These are phyloP conservation scores for Diplogasteroides magnus DNA, from an alignment of 1,140 invertebrate genomes.

Conservation along the genomic window DNA sequence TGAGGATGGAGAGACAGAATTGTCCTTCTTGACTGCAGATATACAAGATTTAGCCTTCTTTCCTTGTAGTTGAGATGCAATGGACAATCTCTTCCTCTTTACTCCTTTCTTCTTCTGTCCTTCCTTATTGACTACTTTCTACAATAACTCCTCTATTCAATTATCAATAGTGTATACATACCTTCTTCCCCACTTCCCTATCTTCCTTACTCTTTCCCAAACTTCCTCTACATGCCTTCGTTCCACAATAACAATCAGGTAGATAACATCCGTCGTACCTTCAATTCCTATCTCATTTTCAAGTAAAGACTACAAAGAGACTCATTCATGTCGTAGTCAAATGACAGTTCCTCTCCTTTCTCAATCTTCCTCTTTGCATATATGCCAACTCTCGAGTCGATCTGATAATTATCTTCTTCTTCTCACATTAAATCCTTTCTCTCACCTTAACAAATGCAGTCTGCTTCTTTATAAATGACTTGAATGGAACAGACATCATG, in stretches of 20 bases:
- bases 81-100: too few species aligned
- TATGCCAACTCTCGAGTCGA: neutral
- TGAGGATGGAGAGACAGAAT: too few species aligned
- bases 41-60: too few species aligned
- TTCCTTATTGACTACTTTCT: too few species aligned
- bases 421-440: neutral
- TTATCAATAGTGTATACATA: too few species aligned
- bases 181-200: too few species aligned
- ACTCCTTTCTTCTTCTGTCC: too few species aligned
- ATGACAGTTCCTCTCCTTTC: neutral
- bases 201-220: neutral
- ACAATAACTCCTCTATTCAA: too few species aligned
- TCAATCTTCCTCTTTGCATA: neutral
- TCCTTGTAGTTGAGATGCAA: too few species aligned
- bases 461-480: neutral
- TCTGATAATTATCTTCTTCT: slow-evolving; percentile 1
- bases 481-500: neutral
- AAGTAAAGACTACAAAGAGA: too few species aligned
- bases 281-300: too few species aligned
- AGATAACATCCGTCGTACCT: neutral
- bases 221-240: neutral
- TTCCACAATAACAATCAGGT: neutral
- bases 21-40: too few species aligned
- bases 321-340: slow-evolving; percentile 6
- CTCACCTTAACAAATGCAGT: neutral